phyloP scores from a whole-genome alignment of 2,888 invertebrate genomes.

The Polydrusus cervinus region DNA sequence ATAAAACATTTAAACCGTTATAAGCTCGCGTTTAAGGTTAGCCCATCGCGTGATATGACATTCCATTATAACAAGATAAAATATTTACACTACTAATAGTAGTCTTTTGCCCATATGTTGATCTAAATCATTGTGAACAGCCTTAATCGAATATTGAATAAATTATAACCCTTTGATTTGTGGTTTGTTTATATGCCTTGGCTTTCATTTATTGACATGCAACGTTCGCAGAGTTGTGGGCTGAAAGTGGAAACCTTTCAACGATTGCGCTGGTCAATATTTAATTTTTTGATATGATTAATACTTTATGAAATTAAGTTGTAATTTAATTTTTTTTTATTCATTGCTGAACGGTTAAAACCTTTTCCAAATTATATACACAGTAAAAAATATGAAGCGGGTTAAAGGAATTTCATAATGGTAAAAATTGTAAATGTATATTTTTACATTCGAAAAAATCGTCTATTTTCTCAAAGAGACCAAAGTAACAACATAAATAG shows the following conservation, averaged over 20 bases:
- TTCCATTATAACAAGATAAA: slow-evolving; percentile 67
- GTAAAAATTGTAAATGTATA: too few relatives aligned
- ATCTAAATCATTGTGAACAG: slow-evolving; percentile 67
- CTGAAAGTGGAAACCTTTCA: slow-evolving; percentile 16
- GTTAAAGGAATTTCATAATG: too few relatives aligned
- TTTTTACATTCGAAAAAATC: too few relatives aligned
- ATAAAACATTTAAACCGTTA: slow-evolving; percentile 42
- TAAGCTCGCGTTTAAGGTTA: slow-evolving; percentile 62
- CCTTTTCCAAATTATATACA: too few relatives aligned
- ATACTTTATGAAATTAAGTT: not conserved
- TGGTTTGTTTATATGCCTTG: slow-evolving; percentile 56
- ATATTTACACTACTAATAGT: slow-evolving; percentile 68
- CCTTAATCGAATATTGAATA: slow-evolving; percentile 67
- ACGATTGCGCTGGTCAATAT: slow-evolving; percentile 44
- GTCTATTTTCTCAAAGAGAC: too few relatives aligned
- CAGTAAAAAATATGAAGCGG: too few relatives aligned
- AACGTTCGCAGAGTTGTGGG: slow-evolving; percentile 34
- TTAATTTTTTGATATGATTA: not conserved
- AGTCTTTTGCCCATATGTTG: slow-evolving; percentile 68
- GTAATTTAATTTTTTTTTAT: too few relatives aligned
- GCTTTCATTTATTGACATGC: slow-evolving; percentile 47
- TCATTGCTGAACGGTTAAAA: too few relatives aligned
- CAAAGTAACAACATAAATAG: too few relatives aligned
- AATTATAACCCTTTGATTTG: slow-evolving; percentile 66
- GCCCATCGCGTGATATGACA: slow-evolving; percentile 68